Conservation (phyloP, 2,888 invertebrate genomes). For the Tenthredo distinguenda region DNA sequence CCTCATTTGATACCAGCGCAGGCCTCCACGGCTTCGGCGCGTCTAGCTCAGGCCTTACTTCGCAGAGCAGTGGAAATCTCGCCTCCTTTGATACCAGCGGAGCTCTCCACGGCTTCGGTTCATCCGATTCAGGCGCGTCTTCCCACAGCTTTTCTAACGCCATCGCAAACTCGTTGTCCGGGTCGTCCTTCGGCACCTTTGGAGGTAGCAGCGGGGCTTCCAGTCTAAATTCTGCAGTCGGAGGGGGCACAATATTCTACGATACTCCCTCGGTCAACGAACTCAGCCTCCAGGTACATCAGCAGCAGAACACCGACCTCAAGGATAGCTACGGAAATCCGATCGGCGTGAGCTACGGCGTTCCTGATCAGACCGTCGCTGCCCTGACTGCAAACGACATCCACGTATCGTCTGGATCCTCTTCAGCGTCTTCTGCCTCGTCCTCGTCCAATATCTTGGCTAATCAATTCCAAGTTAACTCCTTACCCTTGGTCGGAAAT, state of each 20-base stretch:
- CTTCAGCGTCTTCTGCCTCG: constrained; percentile 51
- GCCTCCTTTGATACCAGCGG: constrained; percentile 2
- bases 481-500: constrained; percentile 55
- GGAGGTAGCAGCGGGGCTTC: neutral
- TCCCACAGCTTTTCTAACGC: constrained; percentile 32
- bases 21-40: constrained; percentile 1
- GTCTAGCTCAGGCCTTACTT: neutral
- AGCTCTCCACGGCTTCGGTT: constrained; percentile 19
- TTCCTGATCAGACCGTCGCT: constrained; percentile 51
- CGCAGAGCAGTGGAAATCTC: constrained; percentile 56
- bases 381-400: constrained; percentile 58
- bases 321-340: constrained; percentile 75
- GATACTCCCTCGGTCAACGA: constrained; percentile 64
- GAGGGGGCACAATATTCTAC: neutral
- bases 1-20: neutral
- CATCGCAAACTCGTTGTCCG: constrained; percentile 36
- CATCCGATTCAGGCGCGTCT: constrained; percentile 7
- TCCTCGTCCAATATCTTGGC: constrained; percentile 55
- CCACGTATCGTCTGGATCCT: constrained; percentile 49
- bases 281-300: constrained; percentile 67
- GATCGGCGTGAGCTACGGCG: constrained; percentile 59
- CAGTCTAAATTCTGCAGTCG: neutral
- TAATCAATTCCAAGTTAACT: constrained; percentile 57
- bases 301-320: constrained; percentile 64
- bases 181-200: constrained; percentile 22